Evolutionary conservation across 1,140 invertebrate genomes (phyloP).

Genomic region (Neelides sp.): DNA sequence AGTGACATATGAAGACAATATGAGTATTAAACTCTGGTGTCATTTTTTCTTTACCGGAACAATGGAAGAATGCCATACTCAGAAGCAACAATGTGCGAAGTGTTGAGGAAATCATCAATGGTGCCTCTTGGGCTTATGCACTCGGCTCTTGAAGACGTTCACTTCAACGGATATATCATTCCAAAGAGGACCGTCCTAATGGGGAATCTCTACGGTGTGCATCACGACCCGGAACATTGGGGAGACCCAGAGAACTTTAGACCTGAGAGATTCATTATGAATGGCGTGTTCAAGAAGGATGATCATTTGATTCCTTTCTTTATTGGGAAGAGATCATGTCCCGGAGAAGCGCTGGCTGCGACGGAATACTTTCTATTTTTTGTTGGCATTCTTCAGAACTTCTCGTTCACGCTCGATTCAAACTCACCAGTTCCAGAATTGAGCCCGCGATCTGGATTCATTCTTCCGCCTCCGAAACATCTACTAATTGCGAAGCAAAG

Average conservation of each 20-base stretch:
- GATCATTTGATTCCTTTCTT: neutral
- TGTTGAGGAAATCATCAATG: conserved; percentile 13
- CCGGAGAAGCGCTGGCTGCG: conserved; percentile 58
- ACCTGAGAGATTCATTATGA: conserved; percentile 56
- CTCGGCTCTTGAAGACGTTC: too few species aligned
- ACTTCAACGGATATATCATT: too few species aligned
- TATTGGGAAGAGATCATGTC: conserved; percentile 44
- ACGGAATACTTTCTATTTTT: conserved; percentile 61
- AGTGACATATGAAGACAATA: too few species aligned
- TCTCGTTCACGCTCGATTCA: conserved; percentile 35
- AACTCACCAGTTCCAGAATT: conserved; percentile 32
- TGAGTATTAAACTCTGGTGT: too few species aligned
- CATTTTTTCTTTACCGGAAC: too few species aligned
- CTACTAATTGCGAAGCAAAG: too few species aligned
- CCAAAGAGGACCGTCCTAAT: conserved; percentile 64
- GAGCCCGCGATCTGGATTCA: conserved; percentile 20
- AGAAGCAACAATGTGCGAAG: conserved; percentile 20
- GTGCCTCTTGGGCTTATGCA: too few species aligned
- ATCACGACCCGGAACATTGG: conserved; percentile 56
- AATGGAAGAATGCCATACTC: conserved; percentile 28
- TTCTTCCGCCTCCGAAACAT: conserved; percentile 22
- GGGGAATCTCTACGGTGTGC: conserved; percentile 59
- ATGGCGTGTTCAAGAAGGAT: too few species aligned
- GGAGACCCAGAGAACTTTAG: conserved; percentile 55
- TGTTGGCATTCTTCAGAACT: conserved; percentile 50